These are phyloP conservation scores for Gulo gulo DNA, from an alignment of 2,113 vertebrate species.

Conservation along the genomic window DNA sequence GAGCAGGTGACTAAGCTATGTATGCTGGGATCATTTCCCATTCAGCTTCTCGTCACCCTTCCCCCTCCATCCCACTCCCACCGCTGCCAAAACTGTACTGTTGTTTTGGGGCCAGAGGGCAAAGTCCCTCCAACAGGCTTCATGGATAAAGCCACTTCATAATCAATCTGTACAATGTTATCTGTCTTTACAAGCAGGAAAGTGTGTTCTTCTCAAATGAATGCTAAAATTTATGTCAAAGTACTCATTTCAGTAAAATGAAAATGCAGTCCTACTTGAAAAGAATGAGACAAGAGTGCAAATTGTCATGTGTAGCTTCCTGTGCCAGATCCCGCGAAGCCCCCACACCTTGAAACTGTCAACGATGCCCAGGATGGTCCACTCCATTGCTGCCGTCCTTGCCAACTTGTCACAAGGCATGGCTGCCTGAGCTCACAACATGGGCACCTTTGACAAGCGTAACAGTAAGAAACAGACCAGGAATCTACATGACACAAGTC, in stretches of 20 bases:
- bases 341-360: not conserved
- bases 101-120: not conserved
- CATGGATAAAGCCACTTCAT: not conserved
- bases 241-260: not conserved
- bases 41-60: not conserved
- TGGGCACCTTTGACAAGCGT: not conserved
- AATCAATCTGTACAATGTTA: not conserved
- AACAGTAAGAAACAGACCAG: not conserved
- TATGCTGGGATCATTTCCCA: not conserved
- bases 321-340: not conserved
- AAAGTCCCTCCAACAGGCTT: not conserved
- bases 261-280: not conserved
- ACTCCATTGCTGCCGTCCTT: not conserved
- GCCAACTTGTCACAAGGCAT: not conserved
- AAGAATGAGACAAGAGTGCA: not conserved
- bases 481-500: not conserved
- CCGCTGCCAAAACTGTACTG: not conserved
- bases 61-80: not conserved
- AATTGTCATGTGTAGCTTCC: fast-evolving
- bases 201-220: not conserved
- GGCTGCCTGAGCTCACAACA: not conserved
- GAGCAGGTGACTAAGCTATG: not conserved
- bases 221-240: not conserved
- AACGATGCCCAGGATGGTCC: not conserved
- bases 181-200: not conserved